Base-by-base conservation (phyloP, 2,888 invertebrate genomes). In the Octodonta nipae region DNA sequence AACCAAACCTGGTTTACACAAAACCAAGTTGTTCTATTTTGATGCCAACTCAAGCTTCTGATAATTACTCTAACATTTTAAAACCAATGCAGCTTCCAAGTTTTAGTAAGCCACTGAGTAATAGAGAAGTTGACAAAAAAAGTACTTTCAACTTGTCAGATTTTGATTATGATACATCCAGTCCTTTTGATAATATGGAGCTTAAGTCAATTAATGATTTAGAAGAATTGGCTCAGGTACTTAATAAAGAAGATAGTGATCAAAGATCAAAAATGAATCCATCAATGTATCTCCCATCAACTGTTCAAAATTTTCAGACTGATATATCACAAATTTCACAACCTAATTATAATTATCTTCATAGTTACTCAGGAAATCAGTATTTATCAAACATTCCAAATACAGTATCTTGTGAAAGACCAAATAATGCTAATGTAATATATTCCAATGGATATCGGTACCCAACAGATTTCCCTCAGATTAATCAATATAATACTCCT, bases 181-280 rank as follows among this genome's bases (percentile, higher is more conserved):
- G 86, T 58, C 91, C 91, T 1, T 92, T 92, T 64, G 91, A 92
- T 65, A 87, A 84, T 64, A 78, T 88, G 62, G 89, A 87, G 63
- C 60, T 92, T 32, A 87, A 89, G 62, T 85, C 87, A 25, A 81
- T 92, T 36, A 89, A 92, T 64, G 89, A 91, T 54, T 76, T 89
- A 71, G 88, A 87, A 60, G 77, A 86, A 55, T 64, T 92, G 41
- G 88, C 88, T 8, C 80, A 85, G 61, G 85, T 88, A 27, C 56
- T 77, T 60, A 73, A 59, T 40, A 52, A 45, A 31, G 54, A 54
- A 30, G 49, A 47, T 15, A 14, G 12, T 12, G 28, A 10, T 3
- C 22, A 22, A 4, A 22, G 11, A n/a, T n/a, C 11, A 11, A 22
- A 10, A 11, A 22, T 22, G 22, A n/a, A 22, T 3, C 22, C 22